Evolutionary conservation across 2,888 invertebrate species (phyloP).

Genomic region (Drosophila monieri): DNA sequence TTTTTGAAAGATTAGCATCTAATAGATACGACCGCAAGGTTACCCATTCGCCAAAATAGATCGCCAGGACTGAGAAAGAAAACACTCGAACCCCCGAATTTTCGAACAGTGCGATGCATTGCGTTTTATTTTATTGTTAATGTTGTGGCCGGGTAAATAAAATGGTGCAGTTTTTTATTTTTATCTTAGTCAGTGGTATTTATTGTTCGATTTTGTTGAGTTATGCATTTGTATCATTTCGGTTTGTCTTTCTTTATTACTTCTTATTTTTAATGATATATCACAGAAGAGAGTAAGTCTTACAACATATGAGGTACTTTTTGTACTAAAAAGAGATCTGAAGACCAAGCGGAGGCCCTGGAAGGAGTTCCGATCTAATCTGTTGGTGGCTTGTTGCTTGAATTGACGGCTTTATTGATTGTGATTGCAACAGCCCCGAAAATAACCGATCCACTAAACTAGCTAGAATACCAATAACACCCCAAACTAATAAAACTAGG

Average conservation of each 20-base stretch:
- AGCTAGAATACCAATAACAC: constrained; percentile 7
- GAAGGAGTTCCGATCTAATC: neutral
- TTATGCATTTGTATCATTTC: constrained; percentile 27
- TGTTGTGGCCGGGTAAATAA: constrained; percentile 57
- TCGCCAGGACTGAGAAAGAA: constrained; percentile 60
- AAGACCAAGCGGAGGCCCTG: constrained; percentile 1
- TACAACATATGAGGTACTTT: constrained; percentile 29
- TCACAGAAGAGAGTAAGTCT: constrained; percentile 37
- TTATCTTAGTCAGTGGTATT: constrained; percentile 35
- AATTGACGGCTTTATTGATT: constrained; percentile 60
- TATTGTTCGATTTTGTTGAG: constrained; percentile 35
- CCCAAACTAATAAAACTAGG: constrained; percentile 16
- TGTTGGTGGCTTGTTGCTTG: constrained; percentile 55
- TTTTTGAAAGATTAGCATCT: neutral
- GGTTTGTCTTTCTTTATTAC: constrained; percentile 46
- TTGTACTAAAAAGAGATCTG: constrained; percentile 5
- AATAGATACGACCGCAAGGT: constrained; percentile 4
- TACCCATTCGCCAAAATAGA: constrained; percentile 20
- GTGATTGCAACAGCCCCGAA: constrained; percentile 57
- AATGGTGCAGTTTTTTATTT: constrained; percentile 53
- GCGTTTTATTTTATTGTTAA: constrained; percentile 59
- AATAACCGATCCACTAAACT: constrained; percentile 17
- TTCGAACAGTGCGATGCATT: constrained; percentile 43
- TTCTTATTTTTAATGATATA: constrained; percentile 45
- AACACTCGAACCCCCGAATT: constrained; percentile 76